Conservation (phyloP, 1,140 invertebrate genomes). For the Drosophila rufa region DNA sequence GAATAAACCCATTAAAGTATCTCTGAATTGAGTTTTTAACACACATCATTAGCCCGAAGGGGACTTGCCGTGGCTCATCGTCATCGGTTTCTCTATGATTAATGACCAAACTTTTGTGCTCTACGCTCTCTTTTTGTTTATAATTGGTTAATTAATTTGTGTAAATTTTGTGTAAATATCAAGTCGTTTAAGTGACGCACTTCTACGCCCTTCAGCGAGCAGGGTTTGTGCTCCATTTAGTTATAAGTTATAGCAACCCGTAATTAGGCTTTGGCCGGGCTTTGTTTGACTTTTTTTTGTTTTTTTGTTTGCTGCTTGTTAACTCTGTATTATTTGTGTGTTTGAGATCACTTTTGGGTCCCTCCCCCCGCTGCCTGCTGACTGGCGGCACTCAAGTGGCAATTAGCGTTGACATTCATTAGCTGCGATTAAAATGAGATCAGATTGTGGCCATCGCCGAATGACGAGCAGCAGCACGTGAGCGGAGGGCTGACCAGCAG, state of each 20-base stretch:
- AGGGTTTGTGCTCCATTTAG: slow-evolving; percentile 26
- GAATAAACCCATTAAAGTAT: slow-evolving; percentile 20
- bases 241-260: slow-evolving; percentile 30
- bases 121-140: slow-evolving; percentile 24
- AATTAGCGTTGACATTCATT: slow-evolving; percentile 81
- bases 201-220: slow-evolving; percentile 6
- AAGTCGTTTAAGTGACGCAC: slow-evolving; percentile 52
- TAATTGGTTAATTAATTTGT: slow-evolving; percentile 68
- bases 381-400: slow-evolving; percentile 49
- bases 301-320: slow-evolving; percentile 36
- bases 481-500: slow-evolving; percentile 28
- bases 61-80: slow-evolving; percentile 2
- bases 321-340: slow-evolving; percentile 48
- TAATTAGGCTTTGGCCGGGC: slow-evolving; percentile 51
- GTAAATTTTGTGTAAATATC: slow-evolving; percentile 57
- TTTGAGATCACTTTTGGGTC: slow-evolving; percentile 47
- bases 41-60: slow-evolving; percentile 38
- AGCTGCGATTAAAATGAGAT: slow-evolving; percentile 79
- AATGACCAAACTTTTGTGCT: slow-evolving; percentile 35
- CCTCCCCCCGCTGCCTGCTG: not conserved
- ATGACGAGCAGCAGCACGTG: slow-evolving; percentile 52
- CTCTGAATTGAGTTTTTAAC: slow-evolving; percentile 30
- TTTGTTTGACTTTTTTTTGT: slow-evolving; percentile 42
- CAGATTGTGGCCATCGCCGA: slow-evolving; percentile 53
- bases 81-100: slow-evolving; percentile 38